Percentiles rank a stretch among this genome's conserved stretches.
Evolutionary conservation across 1,140 invertebrate genomes (phyloP).

Genomic region (Coenobita brevimanus): DNA sequence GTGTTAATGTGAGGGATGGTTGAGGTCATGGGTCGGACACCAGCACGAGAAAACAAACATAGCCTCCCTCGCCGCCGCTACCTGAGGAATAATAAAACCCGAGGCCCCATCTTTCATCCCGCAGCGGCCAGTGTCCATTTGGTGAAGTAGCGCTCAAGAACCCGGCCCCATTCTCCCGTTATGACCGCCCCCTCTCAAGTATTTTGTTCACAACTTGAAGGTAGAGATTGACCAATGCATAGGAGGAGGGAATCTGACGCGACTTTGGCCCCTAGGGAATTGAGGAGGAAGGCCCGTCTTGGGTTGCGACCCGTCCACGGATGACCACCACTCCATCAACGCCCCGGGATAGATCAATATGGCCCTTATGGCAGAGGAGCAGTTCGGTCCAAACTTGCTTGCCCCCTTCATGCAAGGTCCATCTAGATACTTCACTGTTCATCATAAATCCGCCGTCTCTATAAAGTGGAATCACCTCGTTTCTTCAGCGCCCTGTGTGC

Average conservation of each 20-base stretch:
- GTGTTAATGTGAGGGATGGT: too few species aligned
- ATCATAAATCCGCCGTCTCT: slow-evolving; percentile 68
- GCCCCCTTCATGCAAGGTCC: slow-evolving; percentile 59
- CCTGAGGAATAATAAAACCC: slow-evolving; percentile 52
- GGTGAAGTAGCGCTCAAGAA: slow-evolving; percentile 60
- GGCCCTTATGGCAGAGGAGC: slow-evolving; percentile 43
- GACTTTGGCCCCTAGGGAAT: slow-evolving; percentile 15
- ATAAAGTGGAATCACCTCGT: slow-evolving; percentile 69
- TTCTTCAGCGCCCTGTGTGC: slow-evolving; percentile 44
- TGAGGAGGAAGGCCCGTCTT: slow-evolving; percentile 26
- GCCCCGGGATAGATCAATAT: slow-evolving; percentile 59
- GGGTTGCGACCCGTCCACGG: slow-evolving; percentile 18
- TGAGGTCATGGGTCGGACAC: too few species aligned
- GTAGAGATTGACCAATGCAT: slow-evolving; percentile 69
- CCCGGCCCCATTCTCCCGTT: slow-evolving; percentile 60
- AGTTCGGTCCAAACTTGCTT: slow-evolving; percentile 56
- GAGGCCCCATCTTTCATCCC: slow-evolving; percentile 21
- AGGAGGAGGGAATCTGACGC: slow-evolving; percentile 43
- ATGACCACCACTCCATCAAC: slow-evolving; percentile 68
- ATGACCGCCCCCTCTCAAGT: slow-evolving; percentile 68
- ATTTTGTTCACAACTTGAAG: slow-evolving; percentile 69
- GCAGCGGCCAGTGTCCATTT: slow-evolving; percentile 50
- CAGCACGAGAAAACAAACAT: slow-evolving; percentile 16
- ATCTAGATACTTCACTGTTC: slow-evolving; percentile 69
- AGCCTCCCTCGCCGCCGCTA: not conserved